Evolutionary conservation across 2,888 invertebrate species (phyloP).

Genomic region (Deilephila porcellus): DNA sequence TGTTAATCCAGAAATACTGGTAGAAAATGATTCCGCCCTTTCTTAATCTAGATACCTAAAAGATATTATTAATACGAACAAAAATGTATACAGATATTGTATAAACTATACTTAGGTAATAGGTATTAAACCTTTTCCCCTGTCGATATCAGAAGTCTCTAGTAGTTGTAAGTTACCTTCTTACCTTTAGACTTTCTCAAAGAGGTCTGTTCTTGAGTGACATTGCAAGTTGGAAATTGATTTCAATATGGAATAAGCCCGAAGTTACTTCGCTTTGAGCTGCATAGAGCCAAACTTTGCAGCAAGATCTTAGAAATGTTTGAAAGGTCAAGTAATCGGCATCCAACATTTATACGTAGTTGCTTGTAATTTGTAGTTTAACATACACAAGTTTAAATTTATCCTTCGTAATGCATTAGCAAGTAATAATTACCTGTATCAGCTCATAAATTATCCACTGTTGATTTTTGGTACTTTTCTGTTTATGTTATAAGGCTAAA

Average conservation of each 20-base stretch:
- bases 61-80: too few relatives aligned
- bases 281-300: conserved; percentile 12
- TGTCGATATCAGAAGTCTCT: neutral
- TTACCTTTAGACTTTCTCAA: neutral
- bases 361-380: too few relatives aligned
- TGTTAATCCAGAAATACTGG: too few relatives aligned
- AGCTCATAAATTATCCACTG: too few relatives aligned
- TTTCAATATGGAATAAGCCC: conserved; percentile 22
- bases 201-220: conserved; percentile 20
- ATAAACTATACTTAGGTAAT: neutral
- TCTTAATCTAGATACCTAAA: too few relatives aligned
- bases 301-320: neutral
- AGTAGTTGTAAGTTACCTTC: conserved; percentile 9
- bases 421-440: too few relatives aligned
- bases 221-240: conserved; percentile 25
- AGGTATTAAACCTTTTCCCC: neutral
- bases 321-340: neutral
- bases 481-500: too few relatives aligned
- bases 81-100: neutral
- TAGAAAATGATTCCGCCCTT: too few relatives aligned
- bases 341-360: neutral
- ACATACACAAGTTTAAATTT: too few relatives aligned
- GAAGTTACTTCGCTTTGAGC: conserved; percentile 10
- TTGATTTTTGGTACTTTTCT: too few relatives aligned
- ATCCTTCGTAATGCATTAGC: too few relatives aligned